Base-by-base conservation (phyloP, 1,140 invertebrate species). In the Drosophila melanogaster region DNA sequence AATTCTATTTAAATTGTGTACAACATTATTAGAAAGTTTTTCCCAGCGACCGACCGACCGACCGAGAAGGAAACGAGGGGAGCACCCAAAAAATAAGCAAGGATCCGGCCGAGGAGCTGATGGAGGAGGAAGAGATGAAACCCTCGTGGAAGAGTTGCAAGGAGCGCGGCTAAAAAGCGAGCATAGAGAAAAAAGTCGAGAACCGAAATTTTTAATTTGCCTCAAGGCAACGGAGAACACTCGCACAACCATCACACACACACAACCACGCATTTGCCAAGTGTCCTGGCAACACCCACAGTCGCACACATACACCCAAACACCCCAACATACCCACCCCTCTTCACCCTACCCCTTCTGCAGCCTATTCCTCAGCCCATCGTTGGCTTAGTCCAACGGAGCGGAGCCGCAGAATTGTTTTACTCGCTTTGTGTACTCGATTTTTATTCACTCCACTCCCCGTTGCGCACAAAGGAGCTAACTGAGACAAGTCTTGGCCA, bases 1-100 rank as follows among this genome's bases (percentile, higher is more conserved):
- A 90, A 90, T 90, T 90, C 87, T 90, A 90, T 90, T 90, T 90
- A 90, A 90, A 90, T 87, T 90, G 87, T 90, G 87, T 90, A 90
- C 87, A 90, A 90, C 87, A 90, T 90, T 90, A 90, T 90, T 90
- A 90, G 87, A 90, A 90, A 90, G 87, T 90, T 90, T 90, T 90
- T 73, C 49, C 6, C 81, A 73, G 72, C 19, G n/a, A 30, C 30
- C 33, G 12, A 46, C 8, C 17, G 19, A 19, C 19, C 19, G 19
- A 19, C 19, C 19, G 19, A 40, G 14, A n/a, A 40, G 3, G n/a
- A 0, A 7, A 7, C 30, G 30, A 10, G 30, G 14, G 38, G 17
- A 24, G 14, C 44, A 47, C 3, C 44, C 44, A 70, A 61, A 71
- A 50, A 35, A 38, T n/a, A 35, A 47, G 53, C 53, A 66, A 41